These are phyloP conservation scores for Lacanobia oleracea DNA, from an alignment of 2,888 invertebrate genomes.

Conservation along the genomic window DNA sequence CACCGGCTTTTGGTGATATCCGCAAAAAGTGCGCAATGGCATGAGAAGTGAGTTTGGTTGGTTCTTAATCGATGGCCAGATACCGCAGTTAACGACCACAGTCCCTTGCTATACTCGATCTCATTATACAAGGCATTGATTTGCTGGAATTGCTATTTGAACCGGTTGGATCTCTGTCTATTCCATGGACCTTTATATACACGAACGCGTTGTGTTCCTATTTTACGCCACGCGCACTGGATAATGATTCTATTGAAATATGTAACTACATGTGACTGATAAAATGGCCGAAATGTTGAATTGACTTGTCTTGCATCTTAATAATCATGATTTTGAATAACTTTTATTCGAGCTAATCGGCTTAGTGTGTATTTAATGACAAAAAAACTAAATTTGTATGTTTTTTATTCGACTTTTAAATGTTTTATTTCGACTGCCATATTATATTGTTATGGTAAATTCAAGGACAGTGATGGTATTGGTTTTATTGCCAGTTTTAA, in stretches of 20 bases:
- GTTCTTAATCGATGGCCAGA: slow-evolving; percentile 81
- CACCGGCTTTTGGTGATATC: slow-evolving; percentile 88
- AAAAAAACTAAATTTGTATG: slow-evolving; percentile 4
- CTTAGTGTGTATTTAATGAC: neutral
- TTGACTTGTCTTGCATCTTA: slow-evolving; percentile 1
- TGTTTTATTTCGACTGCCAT: slow-evolving; percentile 12
- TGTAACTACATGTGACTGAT: slow-evolving; percentile 7
- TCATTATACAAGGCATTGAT: slow-evolving; percentile 82
- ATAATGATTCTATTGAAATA: slow-evolving; percentile 56
- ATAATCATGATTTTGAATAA: slow-evolving; percentile 2
- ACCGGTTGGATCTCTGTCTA: slow-evolving; percentile 79
- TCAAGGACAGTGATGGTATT: slow-evolving; percentile 35
- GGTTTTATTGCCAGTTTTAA: slow-evolving; percentile 12
- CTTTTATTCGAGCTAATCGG: neutral
- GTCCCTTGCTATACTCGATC: slow-evolving; percentile 76
- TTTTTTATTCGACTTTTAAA: slow-evolving; percentile 4
- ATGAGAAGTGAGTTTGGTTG: slow-evolving; percentile 81
- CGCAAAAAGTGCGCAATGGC: slow-evolving; percentile 87
- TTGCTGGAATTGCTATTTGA: slow-evolving; percentile 79
- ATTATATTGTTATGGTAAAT: slow-evolving; percentile 15
- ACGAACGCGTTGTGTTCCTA: slow-evolving; percentile 75
- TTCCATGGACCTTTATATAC: slow-evolving; percentile 73
- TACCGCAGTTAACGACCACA: slow-evolving; percentile 75
- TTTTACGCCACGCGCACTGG: slow-evolving; percentile 72
- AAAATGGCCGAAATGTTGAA: slow-evolving; percentile 22